Base-by-base conservation (phyloP, 2,888 invertebrate genomes). In the Pegoplata infirma region DNA sequence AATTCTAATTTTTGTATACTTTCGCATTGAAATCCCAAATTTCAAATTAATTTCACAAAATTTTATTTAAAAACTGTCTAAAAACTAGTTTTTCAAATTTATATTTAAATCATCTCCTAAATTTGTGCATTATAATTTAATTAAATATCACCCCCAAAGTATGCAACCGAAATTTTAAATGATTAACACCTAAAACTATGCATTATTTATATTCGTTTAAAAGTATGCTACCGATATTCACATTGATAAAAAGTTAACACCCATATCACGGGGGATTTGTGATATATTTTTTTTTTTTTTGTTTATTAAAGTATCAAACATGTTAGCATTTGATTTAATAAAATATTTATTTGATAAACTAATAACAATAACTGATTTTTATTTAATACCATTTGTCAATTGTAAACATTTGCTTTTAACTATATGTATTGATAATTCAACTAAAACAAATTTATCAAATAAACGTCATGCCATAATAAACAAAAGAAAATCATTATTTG, bases 221-320 rank as follows among this genome's bases (percentile, higher is more conserved):
- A 47, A 61, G 46, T 36, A 61, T 61, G 47, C 28, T 47, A 47
- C 12, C 12, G 19, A 61, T 25, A 32, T 32, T 28, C 12, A 12
- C 47, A 61, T 61, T 40, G n/a, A 40, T 40, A 40, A 40, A 12
- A 40, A n/a, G n/a, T 40, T n/a, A 40, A 5, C 36, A 40, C n/a
- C 36, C n/a, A 4, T n/a, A 40, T 40, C 36, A 40, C n/a, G 12
- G 2, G 36, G n/a, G 36, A n/a, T 40, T 40, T n/a, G n/a, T 40
- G 36, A 40, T 40, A 40, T n/a, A 40, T 40, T 40, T 40, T n/a
- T n/a, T n/a, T n/a, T 40, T 12, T n/a, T 40, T 40, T n/a, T 12
- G 1, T 36, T 4, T 5, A 40, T n/a, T 40, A 40, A 40, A 40
- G n/a, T n/a, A n/a, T n/a, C n/a, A n/a, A n/a, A n/a, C n/a, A n/a